Conservation (phyloP, 2,888 invertebrate species). For the Oscheius sp. region DNA sequence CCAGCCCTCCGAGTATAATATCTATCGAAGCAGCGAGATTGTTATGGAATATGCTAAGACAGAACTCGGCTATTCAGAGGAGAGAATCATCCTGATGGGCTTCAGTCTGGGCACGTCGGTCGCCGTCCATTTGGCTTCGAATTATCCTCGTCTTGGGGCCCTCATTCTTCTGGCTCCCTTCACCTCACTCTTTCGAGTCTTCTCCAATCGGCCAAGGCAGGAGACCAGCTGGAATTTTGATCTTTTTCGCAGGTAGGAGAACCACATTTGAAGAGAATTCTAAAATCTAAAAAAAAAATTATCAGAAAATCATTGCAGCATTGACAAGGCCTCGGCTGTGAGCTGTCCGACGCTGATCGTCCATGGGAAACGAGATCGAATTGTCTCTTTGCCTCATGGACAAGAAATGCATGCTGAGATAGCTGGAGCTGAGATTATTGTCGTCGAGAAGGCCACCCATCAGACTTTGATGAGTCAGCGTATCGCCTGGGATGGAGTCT, state of each 20-base stretch:
- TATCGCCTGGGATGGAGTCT: slow-evolving; percentile 43
- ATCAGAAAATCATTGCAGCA: too few species aligned
- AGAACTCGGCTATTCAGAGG: slow-evolving; percentile 39
- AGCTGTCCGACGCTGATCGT: slow-evolving; percentile 48
- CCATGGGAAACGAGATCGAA: slow-evolving; percentile 46
- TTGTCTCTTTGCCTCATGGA: slow-evolving; percentile 43
- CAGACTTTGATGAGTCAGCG: slow-evolving; percentile 37
- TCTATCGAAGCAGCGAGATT: slow-evolving; percentile 45
- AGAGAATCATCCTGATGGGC: slow-evolving; percentile 50
- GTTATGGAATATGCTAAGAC: slow-evolving; percentile 39
- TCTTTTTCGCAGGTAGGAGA: slow-evolving; percentile 42
- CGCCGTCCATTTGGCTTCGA: slow-evolving; percentile 13
- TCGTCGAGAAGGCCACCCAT: slow-evolving; percentile 42
- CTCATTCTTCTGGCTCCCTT: slow-evolving; percentile 56
- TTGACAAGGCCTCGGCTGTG: slow-evolving; percentile 43
- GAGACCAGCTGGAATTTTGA: slow-evolving; percentile 36
- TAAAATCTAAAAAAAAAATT: background rate
- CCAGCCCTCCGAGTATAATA: slow-evolving; percentile 36
- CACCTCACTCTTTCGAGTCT: slow-evolving; percentile 48
- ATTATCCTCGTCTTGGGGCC: slow-evolving; percentile 22
- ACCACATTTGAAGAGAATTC: background rate
- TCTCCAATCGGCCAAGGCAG: slow-evolving; percentile 16
- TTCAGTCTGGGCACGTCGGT: slow-evolving; percentile 37
- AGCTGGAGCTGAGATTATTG: slow-evolving; percentile 34
- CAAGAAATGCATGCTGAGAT: slow-evolving; percentile 33